These are phyloP conservation scores for Drosophila neonasuta DNA, from an alignment of 2,888 invertebrate genomes.

Conservation along the genomic window DNA sequence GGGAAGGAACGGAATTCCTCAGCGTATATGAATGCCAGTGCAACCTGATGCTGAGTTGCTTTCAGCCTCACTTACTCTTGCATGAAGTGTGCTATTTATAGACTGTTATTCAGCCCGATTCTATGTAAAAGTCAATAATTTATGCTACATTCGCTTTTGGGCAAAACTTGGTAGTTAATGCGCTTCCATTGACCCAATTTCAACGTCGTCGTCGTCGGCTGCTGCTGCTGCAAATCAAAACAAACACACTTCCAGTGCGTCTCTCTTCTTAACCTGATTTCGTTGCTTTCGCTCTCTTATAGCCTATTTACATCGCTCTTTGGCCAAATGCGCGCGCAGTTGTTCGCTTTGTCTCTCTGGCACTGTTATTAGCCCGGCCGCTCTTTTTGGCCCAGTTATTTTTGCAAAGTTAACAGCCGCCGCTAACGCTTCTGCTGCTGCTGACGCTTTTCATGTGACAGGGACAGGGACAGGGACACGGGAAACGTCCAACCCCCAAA, in stretches of 20 bases:
- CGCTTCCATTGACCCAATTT: slow-evolving; percentile 70
- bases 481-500: slow-evolving; percentile 52
- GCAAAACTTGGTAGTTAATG: slow-evolving; percentile 44
- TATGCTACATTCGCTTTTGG: slow-evolving; percentile 44
- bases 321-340: slow-evolving; percentile 47
- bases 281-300: slow-evolving; percentile 12
- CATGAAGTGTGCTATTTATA: slow-evolving; percentile 62
- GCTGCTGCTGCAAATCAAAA: slow-evolving; percentile 56
- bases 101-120: slow-evolving; percentile 16
- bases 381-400: slow-evolving; percentile 64
- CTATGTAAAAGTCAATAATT: slow-evolving; percentile 64
- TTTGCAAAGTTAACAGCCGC: slow-evolving; percentile 53
- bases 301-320: slow-evolving; percentile 19
- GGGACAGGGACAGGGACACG: slow-evolving; percentile 33
- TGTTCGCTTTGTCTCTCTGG: slow-evolving; percentile 19
- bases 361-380: slow-evolving; percentile 59
- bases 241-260: slow-evolving; percentile 56
- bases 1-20: slow-evolving; percentile 1
- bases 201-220: background rate
- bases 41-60: slow-evolving; percentile 12
- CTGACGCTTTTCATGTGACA: slow-evolving; percentile 52
- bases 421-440: slow-evolving; percentile 6
- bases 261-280: slow-evolving; percentile 27
- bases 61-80: background rate
- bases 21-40: slow-evolving; percentile 2